Percentiles rank a stretch among this genome's conserved stretches.
phyloP scores from a whole-genome alignment of 2,113 vertebrate genomes.

The Pyxicephalus adspersus region DNA sequence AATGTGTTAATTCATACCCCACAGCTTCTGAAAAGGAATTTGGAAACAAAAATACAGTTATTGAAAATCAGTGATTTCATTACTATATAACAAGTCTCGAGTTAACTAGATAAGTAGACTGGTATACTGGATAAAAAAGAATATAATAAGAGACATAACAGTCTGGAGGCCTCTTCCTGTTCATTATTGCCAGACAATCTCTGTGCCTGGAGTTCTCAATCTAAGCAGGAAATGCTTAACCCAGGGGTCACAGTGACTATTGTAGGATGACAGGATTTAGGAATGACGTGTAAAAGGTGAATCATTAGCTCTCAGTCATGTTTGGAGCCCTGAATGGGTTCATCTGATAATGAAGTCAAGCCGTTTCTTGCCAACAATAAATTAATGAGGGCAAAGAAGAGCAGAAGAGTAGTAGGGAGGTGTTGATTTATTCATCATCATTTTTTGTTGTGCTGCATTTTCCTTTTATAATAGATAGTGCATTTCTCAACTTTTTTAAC shows the following conservation, averaged over 20 bases:
- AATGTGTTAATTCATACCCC: no score
- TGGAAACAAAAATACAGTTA: no score
- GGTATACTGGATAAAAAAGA: neutral
- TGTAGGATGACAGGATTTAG: constrained; percentile 1
- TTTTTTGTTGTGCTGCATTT: neutral
- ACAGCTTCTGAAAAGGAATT: no score
- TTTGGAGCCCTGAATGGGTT: neutral
- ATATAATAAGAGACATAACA: neutral
- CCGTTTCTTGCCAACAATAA: neutral
- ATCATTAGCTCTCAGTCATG: constrained; percentile 1
- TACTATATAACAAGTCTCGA: neutral
- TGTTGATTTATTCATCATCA: neutral
- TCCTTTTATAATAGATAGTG: neutral
- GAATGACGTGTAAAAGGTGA: neutral
- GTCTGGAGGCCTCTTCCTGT: neutral
- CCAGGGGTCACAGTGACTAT: neutral
- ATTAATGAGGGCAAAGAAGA: neutral
- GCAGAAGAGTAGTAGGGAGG: neutral
- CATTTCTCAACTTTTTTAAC: neutral
- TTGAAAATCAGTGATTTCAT: no score
- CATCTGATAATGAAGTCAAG: constrained; percentile 18
- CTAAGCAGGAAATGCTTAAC: constrained; percentile 28
- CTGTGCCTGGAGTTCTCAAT: neutral
- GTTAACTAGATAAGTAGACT: neutral
- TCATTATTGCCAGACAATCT: constrained; percentile 3